Base-by-base conservation (phyloP, 2,888 invertebrate genomes). In the Celastrina argiolus region DNA sequence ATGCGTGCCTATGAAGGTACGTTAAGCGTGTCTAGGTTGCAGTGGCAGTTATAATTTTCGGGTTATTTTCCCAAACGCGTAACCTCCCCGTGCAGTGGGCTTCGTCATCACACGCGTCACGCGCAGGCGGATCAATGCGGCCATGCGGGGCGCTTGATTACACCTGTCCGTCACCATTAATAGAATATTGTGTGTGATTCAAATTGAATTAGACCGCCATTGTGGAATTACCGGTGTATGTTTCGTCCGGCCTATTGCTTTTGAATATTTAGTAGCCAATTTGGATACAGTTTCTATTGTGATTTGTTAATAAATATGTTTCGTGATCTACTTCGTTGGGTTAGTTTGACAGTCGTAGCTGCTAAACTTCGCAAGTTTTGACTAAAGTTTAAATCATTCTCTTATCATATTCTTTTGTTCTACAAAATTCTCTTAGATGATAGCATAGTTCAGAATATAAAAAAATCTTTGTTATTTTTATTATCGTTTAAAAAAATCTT, bases 81-180 rank as follows among this genome's bases (percentile, higher is more conserved):
- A n/a, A n/a, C n/a, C n/a, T n/a, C n/a, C n/a, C n/a, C n/a, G n/a
- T n/a, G n/a, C n/a, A n/a, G n/a, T n/a, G n/a, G n/a, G n/a, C n/a
- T n/a, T n/a, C n/a, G n/a, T n/a, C n/a, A n/a, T n/a, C n/a, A 77
- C 76, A 71, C 72, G 73, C 73, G 73, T 75, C 78, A 77, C 70
- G 69, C 70, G 72, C 76, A 76, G 75, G 75, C 72, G 70, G 74
- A 72, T 73, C 82, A 78, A 78, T 80, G 78, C 76, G 77, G 74
- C 36, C 58, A 73, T 72, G 74, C 75, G 74, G 74, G 74, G 76
- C 78, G 83, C 83, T 87, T 88, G 87, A 88, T 90, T 90, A 89
- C 88, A 87, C 87, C 89, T 89, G 90, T 87, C 88, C 83, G 78
- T 87, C 88, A 87, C 83, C 81, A 87, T 86, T 87, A 88, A 90